Evolutionary conservation across 2,113 vertebrate genomes (phyloP).

Genomic region (Albula goreensis): DNA sequence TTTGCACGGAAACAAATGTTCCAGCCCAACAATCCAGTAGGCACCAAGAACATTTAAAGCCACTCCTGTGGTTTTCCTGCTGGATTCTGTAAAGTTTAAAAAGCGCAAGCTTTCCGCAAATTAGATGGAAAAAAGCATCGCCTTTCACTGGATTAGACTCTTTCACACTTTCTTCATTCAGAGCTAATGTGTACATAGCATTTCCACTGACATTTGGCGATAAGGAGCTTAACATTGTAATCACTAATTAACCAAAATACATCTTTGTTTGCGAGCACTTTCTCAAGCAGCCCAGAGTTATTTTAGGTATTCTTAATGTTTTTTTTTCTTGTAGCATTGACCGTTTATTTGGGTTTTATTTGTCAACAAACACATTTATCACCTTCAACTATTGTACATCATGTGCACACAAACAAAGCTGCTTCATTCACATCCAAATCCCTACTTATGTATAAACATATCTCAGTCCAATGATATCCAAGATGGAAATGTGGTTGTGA

Average conservation of each 20-base stretch:
- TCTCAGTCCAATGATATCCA: neutral
- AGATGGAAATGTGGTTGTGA: neutral
- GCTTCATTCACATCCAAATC: neutral
- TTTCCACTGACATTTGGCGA: neutral
- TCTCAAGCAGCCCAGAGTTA: neutral
- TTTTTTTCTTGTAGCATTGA: neutral
- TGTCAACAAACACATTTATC: neutral
- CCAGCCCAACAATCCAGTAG: slow-evolving; percentile 49
- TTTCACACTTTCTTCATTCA: slow-evolving; percentile 10
- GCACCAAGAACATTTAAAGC: slow-evolving; percentile 51
- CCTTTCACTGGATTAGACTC: slow-evolving; percentile 28
- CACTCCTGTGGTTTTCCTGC: slow-evolving; percentile 46
- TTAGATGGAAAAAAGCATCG: slow-evolving; percentile 38
- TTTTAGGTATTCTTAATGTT: neutral
- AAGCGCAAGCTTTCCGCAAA: slow-evolving; percentile 41
- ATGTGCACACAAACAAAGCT: neutral
- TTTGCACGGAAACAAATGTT: slow-evolving; percentile 49
- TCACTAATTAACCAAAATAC: neutral
- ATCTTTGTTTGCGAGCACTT: neutral
- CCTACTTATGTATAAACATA: neutral
- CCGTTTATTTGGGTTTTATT: neutral
- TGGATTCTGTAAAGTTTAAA: slow-evolving; percentile 54
- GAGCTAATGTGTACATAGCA: neutral
- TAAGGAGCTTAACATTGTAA: neutral
- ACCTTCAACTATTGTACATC: neutral